Conservation (phyloP, 2,113 vertebrate species). For the Alosa alosa region DNA sequence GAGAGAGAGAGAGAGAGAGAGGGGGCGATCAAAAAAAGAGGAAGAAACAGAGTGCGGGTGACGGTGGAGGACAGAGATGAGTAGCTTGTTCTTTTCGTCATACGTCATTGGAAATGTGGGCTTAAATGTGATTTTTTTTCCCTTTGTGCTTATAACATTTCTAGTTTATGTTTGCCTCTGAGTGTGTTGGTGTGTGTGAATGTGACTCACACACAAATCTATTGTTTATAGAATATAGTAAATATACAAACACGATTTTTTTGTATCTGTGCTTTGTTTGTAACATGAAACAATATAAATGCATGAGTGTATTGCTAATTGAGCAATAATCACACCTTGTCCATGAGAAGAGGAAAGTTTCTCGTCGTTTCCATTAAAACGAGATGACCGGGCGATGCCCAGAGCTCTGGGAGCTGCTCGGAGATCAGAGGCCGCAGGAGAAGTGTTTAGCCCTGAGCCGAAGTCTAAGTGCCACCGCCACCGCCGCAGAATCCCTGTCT, state of each 20-base stretch:
- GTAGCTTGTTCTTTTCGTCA: background rate
- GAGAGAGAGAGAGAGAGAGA: background rate
- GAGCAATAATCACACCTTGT: background rate
- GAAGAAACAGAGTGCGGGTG: background rate
- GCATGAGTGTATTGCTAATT: background rate
- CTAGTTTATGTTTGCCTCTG: background rate
- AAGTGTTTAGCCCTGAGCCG: constrained; percentile 45
- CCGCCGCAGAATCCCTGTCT: constrained; percentile 56
- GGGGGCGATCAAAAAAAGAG: background rate
- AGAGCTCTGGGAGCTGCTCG: constrained; percentile 38
- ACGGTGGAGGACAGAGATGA: background rate
- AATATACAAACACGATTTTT: background rate
- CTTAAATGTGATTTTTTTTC: background rate
- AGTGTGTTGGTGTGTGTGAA: background rate
- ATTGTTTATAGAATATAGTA: background rate
- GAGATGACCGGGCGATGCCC: background rate
- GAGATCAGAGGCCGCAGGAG: constrained; percentile 47
- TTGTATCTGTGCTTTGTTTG: too few relatives aligned
- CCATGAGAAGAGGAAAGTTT: background rate
- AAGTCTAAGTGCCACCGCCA: constrained; percentile 38
- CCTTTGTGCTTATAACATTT: background rate
- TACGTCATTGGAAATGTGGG: background rate
- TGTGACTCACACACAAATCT: background rate
- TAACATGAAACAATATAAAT: constrained; percentile 12
- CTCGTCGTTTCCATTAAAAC: background rate